Evolutionary conservation across 2,113 vertebrate species (phyloP).

Genomic region (Coreoperca whiteheadi): DNA sequence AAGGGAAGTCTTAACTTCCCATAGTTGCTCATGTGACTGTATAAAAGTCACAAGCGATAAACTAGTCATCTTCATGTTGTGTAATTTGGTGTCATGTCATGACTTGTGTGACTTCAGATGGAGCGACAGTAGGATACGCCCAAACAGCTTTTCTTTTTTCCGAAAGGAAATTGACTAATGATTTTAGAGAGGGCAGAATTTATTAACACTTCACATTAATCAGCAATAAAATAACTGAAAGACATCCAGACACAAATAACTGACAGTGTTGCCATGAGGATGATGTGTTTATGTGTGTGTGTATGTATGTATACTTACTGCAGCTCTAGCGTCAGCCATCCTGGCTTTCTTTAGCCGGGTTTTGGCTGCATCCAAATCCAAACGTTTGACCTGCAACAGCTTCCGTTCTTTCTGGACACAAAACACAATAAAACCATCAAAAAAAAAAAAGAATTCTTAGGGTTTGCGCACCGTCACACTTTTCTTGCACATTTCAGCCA

Average conservation of each 20-base stretch:
- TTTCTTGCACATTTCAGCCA: neutral
- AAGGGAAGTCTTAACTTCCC: constrained; percentile 57
- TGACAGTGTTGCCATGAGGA: neutral
- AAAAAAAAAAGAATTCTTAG: neutral
- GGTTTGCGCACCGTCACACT: neutral
- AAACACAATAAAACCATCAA: constrained; percentile 1
- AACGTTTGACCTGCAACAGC: constrained; percentile 94
- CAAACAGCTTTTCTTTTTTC: neutral
- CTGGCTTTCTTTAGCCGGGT: constrained; percentile 96
- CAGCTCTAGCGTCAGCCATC: constrained; percentile 91
- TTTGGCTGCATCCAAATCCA: constrained; percentile 98
- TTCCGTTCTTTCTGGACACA: constrained; percentile 95
- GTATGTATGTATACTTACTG: constrained; percentile 84
- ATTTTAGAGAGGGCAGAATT: constrained; percentile 5
- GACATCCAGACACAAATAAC: neutral
- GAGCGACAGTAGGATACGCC: neutral
- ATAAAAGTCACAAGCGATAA: constrained; percentile 37
- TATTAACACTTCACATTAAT: neutral
- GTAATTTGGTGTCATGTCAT: constrained; percentile 43
- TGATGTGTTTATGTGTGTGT: constrained; percentile 22
- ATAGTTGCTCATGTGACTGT: constrained; percentile 56
- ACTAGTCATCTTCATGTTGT: constrained; percentile 41
- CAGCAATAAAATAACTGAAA: neutral
- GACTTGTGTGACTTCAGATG: constrained; percentile 41
- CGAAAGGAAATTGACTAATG: neutral